Conservation (phyloP, 1,140 invertebrate species). For the Neodiprion lecontei region DNA sequence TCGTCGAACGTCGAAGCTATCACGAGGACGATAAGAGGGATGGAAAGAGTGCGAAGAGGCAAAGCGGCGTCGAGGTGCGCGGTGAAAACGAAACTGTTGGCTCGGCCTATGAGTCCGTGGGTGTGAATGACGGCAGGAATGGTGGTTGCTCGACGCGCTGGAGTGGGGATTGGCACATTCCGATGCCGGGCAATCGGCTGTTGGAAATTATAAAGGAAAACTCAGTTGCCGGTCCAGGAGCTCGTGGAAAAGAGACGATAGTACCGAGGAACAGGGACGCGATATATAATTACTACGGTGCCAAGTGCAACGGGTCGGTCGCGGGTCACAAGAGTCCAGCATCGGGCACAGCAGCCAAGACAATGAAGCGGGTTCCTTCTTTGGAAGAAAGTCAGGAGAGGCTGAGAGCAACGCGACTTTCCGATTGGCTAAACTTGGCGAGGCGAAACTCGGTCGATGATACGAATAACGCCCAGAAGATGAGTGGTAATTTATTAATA, state of each 20-base stretch:
- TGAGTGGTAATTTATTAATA: slow-evolving; percentile 31
- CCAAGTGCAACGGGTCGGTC: background rate
- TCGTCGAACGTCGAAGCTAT: slow-evolving; percentile 68
- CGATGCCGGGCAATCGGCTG: slow-evolving; percentile 51
- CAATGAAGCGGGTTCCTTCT: slow-evolving; percentile 8
- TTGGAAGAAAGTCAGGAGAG: slow-evolving; percentile 41
- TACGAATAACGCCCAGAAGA: slow-evolving; percentile 17
- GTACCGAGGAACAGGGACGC: background rate
- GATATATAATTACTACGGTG: slow-evolving; percentile 4
- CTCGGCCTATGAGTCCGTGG: slow-evolving; percentile 10
- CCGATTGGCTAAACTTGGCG: slow-evolving; percentile 64
- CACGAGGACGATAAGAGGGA: slow-evolving; percentile 54
- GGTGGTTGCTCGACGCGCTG: slow-evolving; percentile 7
- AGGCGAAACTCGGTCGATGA: slow-evolving; percentile 41
- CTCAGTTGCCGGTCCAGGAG: slow-evolving; percentile 20
- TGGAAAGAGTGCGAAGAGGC: slow-evolving; percentile 38
- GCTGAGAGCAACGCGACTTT: slow-evolving; percentile 57
- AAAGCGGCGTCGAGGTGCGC: slow-evolving; percentile 41
- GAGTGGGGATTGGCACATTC: slow-evolving; percentile 9
- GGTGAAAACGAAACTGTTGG: slow-evolving; percentile 13
- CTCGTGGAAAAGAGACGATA: background rate
- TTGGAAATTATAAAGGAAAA: slow-evolving; percentile 65
- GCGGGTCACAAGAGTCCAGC: background rate
- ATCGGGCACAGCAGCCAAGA: background rate
- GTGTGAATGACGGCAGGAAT: slow-evolving; percentile 24